Evolutionary conservation across 1,140 invertebrate species (phyloP).

Genomic region (Polyergus mexicanus): DNA sequence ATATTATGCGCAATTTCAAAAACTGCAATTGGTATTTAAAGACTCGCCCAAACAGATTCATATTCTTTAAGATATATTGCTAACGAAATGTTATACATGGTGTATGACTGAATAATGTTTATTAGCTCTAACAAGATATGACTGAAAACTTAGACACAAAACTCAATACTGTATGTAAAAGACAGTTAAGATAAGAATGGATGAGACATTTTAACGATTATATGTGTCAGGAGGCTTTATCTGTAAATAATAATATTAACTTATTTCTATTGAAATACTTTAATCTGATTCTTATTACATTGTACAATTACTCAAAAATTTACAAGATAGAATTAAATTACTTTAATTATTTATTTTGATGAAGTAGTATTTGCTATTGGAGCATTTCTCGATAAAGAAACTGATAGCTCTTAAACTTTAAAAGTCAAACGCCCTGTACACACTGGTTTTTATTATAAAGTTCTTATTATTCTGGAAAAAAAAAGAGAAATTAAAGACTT

Average conservation of each 20-base stretch:
- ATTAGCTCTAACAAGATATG: slow-evolving; percentile 44
- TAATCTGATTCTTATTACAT: neutral
- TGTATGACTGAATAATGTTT: slow-evolving; percentile 56
- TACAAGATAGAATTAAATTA: neutral
- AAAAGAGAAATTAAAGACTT: slow-evolving; percentile 62
- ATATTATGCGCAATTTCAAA: slow-evolving; percentile 33
- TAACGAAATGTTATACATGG: slow-evolving; percentile 47
- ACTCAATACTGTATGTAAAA: slow-evolving; percentile 45
- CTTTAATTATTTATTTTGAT: slow-evolving; percentile 5
- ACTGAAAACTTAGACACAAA: slow-evolving; percentile 43
- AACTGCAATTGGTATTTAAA: slow-evolving; percentile 44
- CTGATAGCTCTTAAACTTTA: slow-evolving; percentile 42
- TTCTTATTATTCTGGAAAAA: slow-evolving; percentile 40
- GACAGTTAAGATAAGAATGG: slow-evolving; percentile 20
- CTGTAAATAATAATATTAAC: slow-evolving; percentile 56
- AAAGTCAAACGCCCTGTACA: slow-evolving; percentile 42
- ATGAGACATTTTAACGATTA: slow-evolving; percentile 50
- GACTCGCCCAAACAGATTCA: slow-evolving; percentile 35
- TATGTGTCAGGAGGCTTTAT: slow-evolving; percentile 16
- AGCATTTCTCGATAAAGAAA: slow-evolving; percentile 31
- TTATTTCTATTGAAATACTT: slow-evolving; percentile 44
- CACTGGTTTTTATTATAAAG: slow-evolving; percentile 44
- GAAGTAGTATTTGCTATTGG: neutral
- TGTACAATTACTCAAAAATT: slow-evolving; percentile 34
- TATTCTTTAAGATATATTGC: slow-evolving; percentile 29